Evolutionary conservation across 2,113 vertebrate genomes (phyloP).

Genomic region (Heliornis fulica): DNA sequence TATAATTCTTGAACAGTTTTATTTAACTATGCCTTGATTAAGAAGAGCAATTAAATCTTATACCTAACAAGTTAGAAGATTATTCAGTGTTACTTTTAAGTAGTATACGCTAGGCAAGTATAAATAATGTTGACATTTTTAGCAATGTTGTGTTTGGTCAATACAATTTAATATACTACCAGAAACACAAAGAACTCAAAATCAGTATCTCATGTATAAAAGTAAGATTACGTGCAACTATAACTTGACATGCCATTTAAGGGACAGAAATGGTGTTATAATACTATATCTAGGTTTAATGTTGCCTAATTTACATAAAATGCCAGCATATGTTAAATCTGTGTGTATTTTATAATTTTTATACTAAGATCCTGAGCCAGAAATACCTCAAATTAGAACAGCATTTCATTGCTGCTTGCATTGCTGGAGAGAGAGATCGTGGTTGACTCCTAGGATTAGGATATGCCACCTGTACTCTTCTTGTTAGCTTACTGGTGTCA

Average conservation of each 20-base stretch:
- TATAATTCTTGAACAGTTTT: not conserved
- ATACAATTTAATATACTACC: not conserved
- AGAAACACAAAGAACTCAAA: not conserved
- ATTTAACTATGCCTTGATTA: not conserved
- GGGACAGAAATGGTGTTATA: not conserved
- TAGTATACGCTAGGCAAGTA: not conserved
- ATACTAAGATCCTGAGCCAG: not conserved
- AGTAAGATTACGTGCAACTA: not conserved
- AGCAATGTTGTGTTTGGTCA: not conserved
- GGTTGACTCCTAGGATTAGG: not conserved
- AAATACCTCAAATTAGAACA: not conserved
- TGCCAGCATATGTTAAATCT: not conserved
- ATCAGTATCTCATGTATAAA: not conserved
- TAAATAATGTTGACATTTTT: not conserved
- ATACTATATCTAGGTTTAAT: not conserved
- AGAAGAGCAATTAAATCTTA: not conserved
- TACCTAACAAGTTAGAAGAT: not conserved
- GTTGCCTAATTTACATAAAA: not conserved
- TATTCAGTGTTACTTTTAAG: not conserved
- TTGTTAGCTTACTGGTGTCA: not conserved
- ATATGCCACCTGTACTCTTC: not conserved
- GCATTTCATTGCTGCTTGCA: not conserved
- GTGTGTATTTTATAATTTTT: not conserved
- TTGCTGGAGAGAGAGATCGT: not conserved
- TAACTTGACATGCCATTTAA: not conserved